Percentiles rank a stretch among this genome's conserved stretches.
phyloP scores from a whole-genome alignment of 2,888 invertebrate genomes.

The Tuta absoluta region DNA sequence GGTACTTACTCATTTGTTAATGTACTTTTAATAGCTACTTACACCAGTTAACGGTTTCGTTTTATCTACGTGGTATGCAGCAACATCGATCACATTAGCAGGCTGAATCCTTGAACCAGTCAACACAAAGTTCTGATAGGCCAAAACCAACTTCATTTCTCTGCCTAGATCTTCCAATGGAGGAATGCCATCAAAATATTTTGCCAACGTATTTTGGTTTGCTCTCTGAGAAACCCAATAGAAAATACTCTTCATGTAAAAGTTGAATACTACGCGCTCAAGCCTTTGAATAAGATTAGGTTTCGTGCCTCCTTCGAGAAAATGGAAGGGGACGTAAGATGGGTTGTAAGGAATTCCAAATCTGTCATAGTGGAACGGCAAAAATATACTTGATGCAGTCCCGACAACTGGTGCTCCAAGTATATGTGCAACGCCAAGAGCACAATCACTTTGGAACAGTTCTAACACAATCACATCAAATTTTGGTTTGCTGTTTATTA shows the following conservation, averaged over 20 bases:
- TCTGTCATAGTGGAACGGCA: constrained; percentile 83
- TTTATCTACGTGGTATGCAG: constrained; percentile 80
- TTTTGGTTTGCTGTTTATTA: constrained; percentile 68
- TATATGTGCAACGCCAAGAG: constrained; percentile 83
- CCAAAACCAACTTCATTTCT: constrained; percentile 79
- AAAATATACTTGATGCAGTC: constrained; percentile 79
- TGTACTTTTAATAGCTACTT: no score
- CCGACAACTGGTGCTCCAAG: constrained; percentile 83
- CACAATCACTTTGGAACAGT: constrained; percentile 87
- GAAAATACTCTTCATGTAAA: constrained; percentile 53
- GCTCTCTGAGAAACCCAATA: constrained; percentile 51
- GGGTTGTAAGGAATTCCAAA: constrained; percentile 82
- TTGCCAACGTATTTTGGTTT: constrained; percentile 59
- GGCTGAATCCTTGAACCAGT: constrained; percentile 81
- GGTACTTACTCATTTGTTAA: no score
- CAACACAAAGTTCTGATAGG: constrained; percentile 83
- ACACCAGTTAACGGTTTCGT: constrained; percentile 72
- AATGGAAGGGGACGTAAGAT: constrained; percentile 78
- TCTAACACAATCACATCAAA: constrained; percentile 87
- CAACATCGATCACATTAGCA: constrained; percentile 83
- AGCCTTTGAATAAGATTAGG: constrained; percentile 63
- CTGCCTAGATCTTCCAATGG: constrained; percentile 77
- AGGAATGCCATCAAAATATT: constrained; percentile 76
- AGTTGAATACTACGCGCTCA: constrained; percentile 59
- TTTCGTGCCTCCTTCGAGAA: constrained; percentile 71